Base-by-base conservation (phyloP, 53 echinoderm and acorn worm species). In the Apostichopus leukothele region DNA sequence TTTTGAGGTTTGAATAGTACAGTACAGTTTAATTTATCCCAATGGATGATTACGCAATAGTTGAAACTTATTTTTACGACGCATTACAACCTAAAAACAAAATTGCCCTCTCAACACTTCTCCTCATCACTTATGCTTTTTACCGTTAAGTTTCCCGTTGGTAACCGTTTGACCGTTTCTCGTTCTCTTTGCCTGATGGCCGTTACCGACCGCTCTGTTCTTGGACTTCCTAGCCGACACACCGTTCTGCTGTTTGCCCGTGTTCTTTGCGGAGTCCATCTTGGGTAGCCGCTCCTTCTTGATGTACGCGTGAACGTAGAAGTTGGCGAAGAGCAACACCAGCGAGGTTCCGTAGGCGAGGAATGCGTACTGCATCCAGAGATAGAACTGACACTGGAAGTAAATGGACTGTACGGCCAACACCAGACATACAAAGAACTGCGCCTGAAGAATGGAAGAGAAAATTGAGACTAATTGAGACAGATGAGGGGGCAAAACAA, bases 251-350 rank as follows among this genome's bases (percentile, higher is more conserved):
- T 60, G 22, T 12, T 67, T 54, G 0, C 51, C 5, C 0, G 14
- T 21, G 4, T 22, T 1, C 6, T 16, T 75, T 26, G 67, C 79
- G 9, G 67, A 53, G 26, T 92, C 86, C 16, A 86, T 51, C 91
- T 96, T 96, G 68, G 96, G 96, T 16, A 93, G 89, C 3, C 98
- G 90, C 51, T 95, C 93, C 18, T 91, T 91, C 71, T 90, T 92
- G 76, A 96, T 88, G 91, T 98, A 98, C 19, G 98, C 98, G 81
- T 98, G 94, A 91, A 98, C 68, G 94, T 98, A 98, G 94, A 98
- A 98, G 90, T 98, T 98, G 74, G 92, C 60, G 92, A 98, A 98
- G 76, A 98, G 95, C 25, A 90, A 21, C 60, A 95, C 89, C 73
- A 98, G 94, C 76, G 95, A 96, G 52, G 93, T 88, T n/a, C 91